Percentiles rank a stretch among this genome's conserved stretches.
Conservation (phyloP, 1,140 invertebrate genomes). For the Drosophila nebulosa region DNA sequence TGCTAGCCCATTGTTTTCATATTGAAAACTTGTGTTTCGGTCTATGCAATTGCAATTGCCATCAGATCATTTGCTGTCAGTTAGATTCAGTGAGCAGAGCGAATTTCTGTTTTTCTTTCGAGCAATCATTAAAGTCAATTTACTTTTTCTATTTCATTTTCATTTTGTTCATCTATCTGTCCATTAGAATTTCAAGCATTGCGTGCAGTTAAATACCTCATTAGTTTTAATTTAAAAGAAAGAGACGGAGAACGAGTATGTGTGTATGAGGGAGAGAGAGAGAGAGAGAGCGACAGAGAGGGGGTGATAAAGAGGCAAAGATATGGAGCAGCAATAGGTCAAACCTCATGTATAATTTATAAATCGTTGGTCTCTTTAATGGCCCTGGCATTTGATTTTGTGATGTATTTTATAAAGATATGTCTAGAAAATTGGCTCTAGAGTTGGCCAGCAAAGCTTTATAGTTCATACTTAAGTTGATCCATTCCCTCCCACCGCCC, state of each 20-base stretch:
- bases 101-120: constrained; percentile 14
- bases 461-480: constrained; percentile 32
- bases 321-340: constrained; percentile 12
- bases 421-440: constrained; percentile 2
- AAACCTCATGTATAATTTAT: constrained; percentile 33
- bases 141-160: constrained; percentile 16
- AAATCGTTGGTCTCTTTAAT: constrained; percentile 6
- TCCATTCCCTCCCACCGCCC: background rate
- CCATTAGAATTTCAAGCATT: constrained; percentile 49
- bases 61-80: constrained; percentile 14
- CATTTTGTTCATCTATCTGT: background rate
- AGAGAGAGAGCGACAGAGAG: constrained; percentile 20
- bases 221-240: constrained; percentile 68
- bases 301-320: constrained; percentile 5
- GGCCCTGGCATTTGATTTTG: constrained; percentile 35
- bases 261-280: constrained; percentile 15
- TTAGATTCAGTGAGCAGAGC: constrained; percentile 33
- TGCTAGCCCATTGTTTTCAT: constrained; percentile 66
- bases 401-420: background rate
- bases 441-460: constrained; percentile 41
- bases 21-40: constrained; percentile 60
- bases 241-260: constrained; percentile 24
- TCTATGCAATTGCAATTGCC: constrained; percentile 41
- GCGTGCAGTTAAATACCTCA: constrained; percentile 77
- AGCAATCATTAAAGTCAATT: constrained; percentile 55